Evolutionary conservation across 2,888 invertebrate species (phyloP).

Genomic region (Clepsis dumicolana): DNA sequence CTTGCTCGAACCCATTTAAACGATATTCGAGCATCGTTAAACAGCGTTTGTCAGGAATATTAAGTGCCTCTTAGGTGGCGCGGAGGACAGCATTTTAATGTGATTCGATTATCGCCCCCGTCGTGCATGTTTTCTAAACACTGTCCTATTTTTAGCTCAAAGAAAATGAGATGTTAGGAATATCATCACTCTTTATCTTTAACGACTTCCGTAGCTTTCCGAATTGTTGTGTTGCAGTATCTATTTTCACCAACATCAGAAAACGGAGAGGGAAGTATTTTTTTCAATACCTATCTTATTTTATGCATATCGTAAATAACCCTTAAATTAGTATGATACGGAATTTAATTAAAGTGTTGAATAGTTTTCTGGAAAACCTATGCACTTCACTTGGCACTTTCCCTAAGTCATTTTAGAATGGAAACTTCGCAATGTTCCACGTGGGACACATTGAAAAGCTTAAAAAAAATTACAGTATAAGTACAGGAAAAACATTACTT

Average conservation of each 20-base stretch:
- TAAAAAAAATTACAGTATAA: too few species aligned
- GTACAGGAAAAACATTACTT: too few species aligned
- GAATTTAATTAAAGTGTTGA: too few species aligned
- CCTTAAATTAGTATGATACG: too few species aligned
- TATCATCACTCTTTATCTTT: not conserved
- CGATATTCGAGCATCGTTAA: slow-evolving; percentile 45
- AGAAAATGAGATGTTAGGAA: slow-evolving; percentile 5
- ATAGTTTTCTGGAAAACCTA: too few species aligned
- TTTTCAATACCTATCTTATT: too few species aligned
- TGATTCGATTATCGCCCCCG: slow-evolving; percentile 50
- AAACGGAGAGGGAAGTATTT: not conserved
- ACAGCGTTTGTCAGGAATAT: slow-evolving; percentile 57
- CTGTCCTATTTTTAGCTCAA: slow-evolving; percentile 32
- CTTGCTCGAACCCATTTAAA: slow-evolving; percentile 40
- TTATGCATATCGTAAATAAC: too few species aligned
- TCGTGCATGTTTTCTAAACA: slow-evolving; percentile 43
- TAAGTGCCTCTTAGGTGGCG: slow-evolving; percentile 62
- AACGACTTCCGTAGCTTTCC: not conserved
- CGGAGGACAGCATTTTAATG: slow-evolving; percentile 56
- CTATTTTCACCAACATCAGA: not conserved
- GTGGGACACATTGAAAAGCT: too few species aligned
- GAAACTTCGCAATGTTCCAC: too few species aligned
- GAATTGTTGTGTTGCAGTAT: not conserved
- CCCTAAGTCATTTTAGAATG: too few species aligned
- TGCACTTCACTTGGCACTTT: too few species aligned